Conservation (phyloP, 2,797 vertebrate genomes). For the Tarsius wallacei region DNA sequence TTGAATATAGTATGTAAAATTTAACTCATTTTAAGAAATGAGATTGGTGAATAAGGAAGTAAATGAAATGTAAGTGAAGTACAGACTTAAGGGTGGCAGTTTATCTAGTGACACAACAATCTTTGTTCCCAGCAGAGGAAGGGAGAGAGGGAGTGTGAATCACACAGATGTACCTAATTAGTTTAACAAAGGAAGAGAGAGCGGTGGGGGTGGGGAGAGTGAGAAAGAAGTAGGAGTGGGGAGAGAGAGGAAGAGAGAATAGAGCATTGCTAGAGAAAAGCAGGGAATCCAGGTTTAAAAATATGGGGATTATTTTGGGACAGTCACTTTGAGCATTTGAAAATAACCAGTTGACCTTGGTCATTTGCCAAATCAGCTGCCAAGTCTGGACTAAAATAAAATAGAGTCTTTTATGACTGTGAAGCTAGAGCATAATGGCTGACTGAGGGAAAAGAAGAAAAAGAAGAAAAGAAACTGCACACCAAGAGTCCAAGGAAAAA, state of each 20-base stretch:
- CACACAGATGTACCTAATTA: not conserved
- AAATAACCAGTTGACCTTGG: not conserved
- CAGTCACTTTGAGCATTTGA: not conserved
- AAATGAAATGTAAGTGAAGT: not conserved
- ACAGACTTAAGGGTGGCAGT: not conserved
- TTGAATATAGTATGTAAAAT: not conserved
- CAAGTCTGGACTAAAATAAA: constrained; percentile 2
- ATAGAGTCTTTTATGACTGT: not conserved
- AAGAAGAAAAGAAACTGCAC: not conserved
- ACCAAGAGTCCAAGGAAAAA: not conserved
- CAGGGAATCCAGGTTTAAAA: not conserved
- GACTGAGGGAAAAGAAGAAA: not conserved
- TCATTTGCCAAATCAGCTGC: constrained; percentile 1
- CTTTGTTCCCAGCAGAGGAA: not conserved
- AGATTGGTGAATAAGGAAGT: not conserved
- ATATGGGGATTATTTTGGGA: not conserved
- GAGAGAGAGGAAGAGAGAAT: not conserved
- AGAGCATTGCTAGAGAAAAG: not conserved
- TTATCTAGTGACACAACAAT: not conserved
- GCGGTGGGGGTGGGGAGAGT: no score
- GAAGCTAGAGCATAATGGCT: not conserved
- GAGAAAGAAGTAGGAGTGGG: no score
- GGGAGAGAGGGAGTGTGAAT: not conserved
- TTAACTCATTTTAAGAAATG: not conserved
- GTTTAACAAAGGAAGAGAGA: not conserved